Conservation (phyloP, 2,888 invertebrate species). For the Pollenia griseotomentosa region DNA sequence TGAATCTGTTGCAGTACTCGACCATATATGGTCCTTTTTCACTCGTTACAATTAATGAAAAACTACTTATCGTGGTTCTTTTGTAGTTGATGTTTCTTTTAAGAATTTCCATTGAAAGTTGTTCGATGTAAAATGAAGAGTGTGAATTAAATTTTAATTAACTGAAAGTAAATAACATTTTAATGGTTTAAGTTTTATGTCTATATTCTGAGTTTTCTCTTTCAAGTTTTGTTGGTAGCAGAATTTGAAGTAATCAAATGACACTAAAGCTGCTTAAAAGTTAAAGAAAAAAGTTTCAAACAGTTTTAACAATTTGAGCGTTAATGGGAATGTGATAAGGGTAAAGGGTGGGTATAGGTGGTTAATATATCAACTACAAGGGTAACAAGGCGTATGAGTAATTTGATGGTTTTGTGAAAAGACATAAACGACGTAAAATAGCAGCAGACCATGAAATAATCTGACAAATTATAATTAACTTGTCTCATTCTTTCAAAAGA, state of each 20-base stretch:
- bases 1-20: not conserved
- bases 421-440: not conserved
- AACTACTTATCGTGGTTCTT: constrained; percentile 31
- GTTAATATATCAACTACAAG: not conserved
- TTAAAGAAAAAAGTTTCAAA: not conserved
- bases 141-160: constrained; percentile 69
- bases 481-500: no score
- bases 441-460: not conserved
- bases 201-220: not conserved
- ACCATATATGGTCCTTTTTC: constrained; percentile 53
- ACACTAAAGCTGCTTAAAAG: constrained; percentile 21
- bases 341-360: not conserved
- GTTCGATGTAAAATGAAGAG: constrained; percentile 52
- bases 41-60: constrained; percentile 27
- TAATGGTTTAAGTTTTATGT: constrained; percentile 1
- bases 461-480: not conserved
- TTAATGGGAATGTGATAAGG: no score
- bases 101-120: constrained; percentile 57
- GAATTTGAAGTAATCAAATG: constrained; percentile 9
- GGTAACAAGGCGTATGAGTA: not conserved
- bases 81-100: constrained; percentile 42
- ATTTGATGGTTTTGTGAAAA: not conserved
- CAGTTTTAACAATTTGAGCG: no score
- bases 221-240: not conserved
- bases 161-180: constrained; percentile 66